These are phyloP conservation scores for Alcis repandata DNA, from an alignment of 2,888 invertebrate species.

Conservation along the genomic window DNA sequence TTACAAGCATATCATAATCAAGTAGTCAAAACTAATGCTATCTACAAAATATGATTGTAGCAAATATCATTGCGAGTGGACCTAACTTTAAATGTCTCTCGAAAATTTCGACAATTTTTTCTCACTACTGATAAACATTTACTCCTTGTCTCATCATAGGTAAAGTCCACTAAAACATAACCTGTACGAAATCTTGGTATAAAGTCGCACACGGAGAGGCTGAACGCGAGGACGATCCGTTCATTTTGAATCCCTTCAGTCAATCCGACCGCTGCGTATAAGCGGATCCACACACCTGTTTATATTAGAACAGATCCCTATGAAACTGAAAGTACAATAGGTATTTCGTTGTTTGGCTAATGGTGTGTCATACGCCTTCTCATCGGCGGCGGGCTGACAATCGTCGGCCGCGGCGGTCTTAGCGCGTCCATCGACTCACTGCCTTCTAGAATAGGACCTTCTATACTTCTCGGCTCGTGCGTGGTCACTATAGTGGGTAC, in stretches of 20 bases:
- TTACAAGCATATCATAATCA: slow-evolving; percentile 4
- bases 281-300: neutral
- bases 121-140: neutral
- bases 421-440: slow-evolving; percentile 52
- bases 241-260: no score
- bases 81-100: neutral
- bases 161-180: no score
- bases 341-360: slow-evolving; percentile 18
- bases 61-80: neutral
- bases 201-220: no score
- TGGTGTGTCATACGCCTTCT: slow-evolving; percentile 61
- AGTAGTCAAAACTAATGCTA: neutral
- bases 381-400: slow-evolving; percentile 71
- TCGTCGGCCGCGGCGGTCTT: slow-evolving; percentile 61
- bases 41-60: no score
- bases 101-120: neutral
- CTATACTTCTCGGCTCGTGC: slow-evolving; percentile 37
- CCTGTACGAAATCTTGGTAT: neutral
- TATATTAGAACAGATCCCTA: neutral
- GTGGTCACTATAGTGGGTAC: slow-evolving; percentile 60
- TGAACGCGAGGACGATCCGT: no score
- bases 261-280: no score
- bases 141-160: no score
- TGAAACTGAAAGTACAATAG: no score
- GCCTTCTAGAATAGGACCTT: slow-evolving; percentile 35